A percentile compares a stretch with the other conserved stretches of the same genome.
These are phyloP conservation scores for Nephrotoma flavescens DNA, from an alignment of 2,888 invertebrate genomes.

Conservation along the genomic window DNA sequence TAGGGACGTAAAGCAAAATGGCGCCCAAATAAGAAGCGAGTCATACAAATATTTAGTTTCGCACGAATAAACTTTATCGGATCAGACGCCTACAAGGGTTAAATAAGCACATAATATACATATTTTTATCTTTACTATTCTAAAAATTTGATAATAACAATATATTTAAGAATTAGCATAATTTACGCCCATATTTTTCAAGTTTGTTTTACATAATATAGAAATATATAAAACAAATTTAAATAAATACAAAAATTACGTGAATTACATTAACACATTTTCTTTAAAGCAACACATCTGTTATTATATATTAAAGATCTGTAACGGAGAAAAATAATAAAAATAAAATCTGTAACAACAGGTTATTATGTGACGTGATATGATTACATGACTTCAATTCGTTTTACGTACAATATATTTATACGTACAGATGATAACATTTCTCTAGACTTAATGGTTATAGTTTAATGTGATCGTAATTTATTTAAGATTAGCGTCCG, in stretches of 20 bases:
- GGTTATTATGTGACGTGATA: not conserved
- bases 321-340: not conserved
- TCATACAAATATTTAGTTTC: not conserved
- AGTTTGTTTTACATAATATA: not conserved
- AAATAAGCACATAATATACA: not conserved
- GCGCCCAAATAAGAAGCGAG: not conserved
- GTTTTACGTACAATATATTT: not conserved
- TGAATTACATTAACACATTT: not conserved
- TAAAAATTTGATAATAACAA: not conserved
- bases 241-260: not conserved
- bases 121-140: not conserved
- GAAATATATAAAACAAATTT: not conserved
- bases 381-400: not conserved
- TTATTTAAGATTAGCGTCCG: not conserved
- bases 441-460: not conserved
- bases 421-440: not conserved
- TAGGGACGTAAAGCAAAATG: not conserved
- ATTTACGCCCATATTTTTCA: not conserved
- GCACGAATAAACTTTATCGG: not conserved
- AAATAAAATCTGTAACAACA: not conserved
- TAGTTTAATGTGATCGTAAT: not conserved
- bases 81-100: not conserved
- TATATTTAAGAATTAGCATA: not conserved
- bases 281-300: not conserved
- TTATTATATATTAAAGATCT: not conserved